phyloP scores from a whole-genome alignment of 2,797 vertebrate species.

The Discoglossus pictus region DNA sequence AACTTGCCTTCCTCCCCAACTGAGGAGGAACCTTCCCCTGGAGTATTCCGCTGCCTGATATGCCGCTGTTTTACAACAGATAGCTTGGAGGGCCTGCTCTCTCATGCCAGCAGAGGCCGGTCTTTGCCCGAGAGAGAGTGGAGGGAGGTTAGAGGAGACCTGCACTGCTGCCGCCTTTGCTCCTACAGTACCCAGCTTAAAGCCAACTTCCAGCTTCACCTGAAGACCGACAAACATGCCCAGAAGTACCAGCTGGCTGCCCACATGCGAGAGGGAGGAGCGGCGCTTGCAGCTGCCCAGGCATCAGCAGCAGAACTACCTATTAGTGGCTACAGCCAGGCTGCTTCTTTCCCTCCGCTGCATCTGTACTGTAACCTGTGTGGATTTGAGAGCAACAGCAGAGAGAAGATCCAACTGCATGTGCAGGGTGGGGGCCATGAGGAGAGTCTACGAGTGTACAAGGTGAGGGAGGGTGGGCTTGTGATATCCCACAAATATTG shows the following conservation, averaged over 20 bases:
- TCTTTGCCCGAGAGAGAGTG: conserved; percentile 65
- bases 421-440: conserved; percentile 60
- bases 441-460: conserved; percentile 64
- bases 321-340: conserved; percentile 43
- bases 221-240: conserved; percentile 69
- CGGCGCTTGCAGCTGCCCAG: conserved; percentile 40
- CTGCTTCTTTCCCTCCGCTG: conserved; percentile 49
- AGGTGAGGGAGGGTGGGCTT: conserved; percentile 55
- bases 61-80: conserved; percentile 67
- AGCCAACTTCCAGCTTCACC: conserved; percentile 70
- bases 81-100: conserved; percentile 63
- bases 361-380: conserved; percentile 70
- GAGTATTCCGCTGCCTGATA: conserved; percentile 66
- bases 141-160: conserved; percentile 65
- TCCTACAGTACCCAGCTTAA: conserved; percentile 69
- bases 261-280: conserved; percentile 66
- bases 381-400: conserved; percentile 68
- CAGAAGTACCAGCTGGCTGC: conserved; percentile 69
- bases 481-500: too few species aligned
- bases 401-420: conserved; percentile 68
- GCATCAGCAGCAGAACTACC: conserved; percentile 46
- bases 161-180: conserved; percentile 68
- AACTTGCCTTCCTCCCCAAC: conserved; percentile 48
- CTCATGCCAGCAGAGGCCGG: conserved; percentile 62
- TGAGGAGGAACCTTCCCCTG: conserved; percentile 49